These are phyloP conservation scores for Osmerus mordax DNA, from an alignment of 2,113 vertebrate genomes.

Conservation along the genomic window DNA sequence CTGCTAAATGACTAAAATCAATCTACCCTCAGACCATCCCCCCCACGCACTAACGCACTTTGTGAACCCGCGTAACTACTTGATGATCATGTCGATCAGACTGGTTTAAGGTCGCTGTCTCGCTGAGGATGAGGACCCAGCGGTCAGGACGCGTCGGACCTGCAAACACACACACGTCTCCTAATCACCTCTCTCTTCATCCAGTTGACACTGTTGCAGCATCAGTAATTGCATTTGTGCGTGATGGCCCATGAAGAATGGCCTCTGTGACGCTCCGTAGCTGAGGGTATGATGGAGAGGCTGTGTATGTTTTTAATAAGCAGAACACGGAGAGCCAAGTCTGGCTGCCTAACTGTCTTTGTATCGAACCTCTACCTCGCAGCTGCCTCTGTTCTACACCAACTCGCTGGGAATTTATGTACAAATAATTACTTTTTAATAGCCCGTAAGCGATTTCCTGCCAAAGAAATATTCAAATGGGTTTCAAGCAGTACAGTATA, in stretches of 20 bases:
- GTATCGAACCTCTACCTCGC: constrained; percentile 66
- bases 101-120: too few relatives aligned
- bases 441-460: constrained; percentile 80
- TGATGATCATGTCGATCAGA: too few relatives aligned
- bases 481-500: constrained; percentile 80
- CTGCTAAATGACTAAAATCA: too few relatives aligned
- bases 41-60: too few relatives aligned
- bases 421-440: constrained; percentile 88
- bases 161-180: constrained; percentile 7
- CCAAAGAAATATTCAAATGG: constrained; percentile 84
- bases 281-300: constrained; percentile 72
- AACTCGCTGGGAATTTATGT: constrained; percentile 77
- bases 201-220: constrained; percentile 59
- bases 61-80: too few relatives aligned
- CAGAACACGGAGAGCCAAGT: constrained; percentile 57
- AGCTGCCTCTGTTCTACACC: constrained; percentile 69
- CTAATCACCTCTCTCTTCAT: constrained; percentile 13
- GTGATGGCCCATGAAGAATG: constrained; percentile 67
- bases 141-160: too few relatives aligned
- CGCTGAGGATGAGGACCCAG: too few relatives aligned
- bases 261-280: constrained; percentile 59
- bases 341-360: constrained; percentile 72
- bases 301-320: constrained; percentile 77
- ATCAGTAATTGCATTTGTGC: constrained; percentile 73
- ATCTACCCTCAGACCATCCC: too few relatives aligned